A percentile compares a stretch with the other conserved stretches of the same genome.
Conservation (phyloP, 2,888 invertebrate genomes). For the Unio pictorum region DNA sequence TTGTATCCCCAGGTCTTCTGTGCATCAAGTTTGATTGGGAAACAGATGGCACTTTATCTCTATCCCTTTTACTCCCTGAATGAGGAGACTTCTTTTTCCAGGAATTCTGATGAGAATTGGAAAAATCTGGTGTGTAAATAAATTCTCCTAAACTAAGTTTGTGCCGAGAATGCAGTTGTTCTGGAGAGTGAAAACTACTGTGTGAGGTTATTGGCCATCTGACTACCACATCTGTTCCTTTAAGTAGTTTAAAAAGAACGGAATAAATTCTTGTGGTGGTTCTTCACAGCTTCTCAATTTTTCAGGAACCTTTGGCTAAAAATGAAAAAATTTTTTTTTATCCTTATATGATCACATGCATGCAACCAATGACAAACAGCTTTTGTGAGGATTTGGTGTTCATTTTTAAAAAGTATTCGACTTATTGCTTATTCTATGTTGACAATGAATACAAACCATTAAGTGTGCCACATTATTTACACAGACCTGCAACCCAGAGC, state of each 20-base stretch:
- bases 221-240: slow-evolving; percentile 47
- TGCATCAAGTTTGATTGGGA: slow-evolving; percentile 31
- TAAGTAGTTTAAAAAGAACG: slow-evolving; percentile 62
- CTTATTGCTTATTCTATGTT: too few species aligned
- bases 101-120: slow-evolving; percentile 10
- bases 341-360: too few species aligned
- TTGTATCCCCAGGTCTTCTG: slow-evolving; percentile 30
- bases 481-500: too few species aligned
- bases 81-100: slow-evolving; percentile 51
- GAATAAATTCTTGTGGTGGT: slow-evolving; percentile 56
- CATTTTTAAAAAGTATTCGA: too few species aligned
- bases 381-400: too few species aligned
- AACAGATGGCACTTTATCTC: slow-evolving; percentile 15
- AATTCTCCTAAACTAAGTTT: slow-evolving; percentile 60
- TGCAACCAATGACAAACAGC: too few species aligned
- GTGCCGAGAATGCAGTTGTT: slow-evolving; percentile 43
- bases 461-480: too few species aligned
- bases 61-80: slow-evolving; percentile 31
- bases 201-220: slow-evolving; percentile 16
- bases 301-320: slow-evolving; percentile 26
- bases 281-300: slow-evolving; percentile 31
- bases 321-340: background rate
- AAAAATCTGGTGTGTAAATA: slow-evolving; percentile 45
- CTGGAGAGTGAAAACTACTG: slow-evolving; percentile 34
- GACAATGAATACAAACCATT: too few species aligned